Base-by-base conservation (phyloP, 2,888 invertebrate genomes). In the Polydrusus tereticollis region DNA sequence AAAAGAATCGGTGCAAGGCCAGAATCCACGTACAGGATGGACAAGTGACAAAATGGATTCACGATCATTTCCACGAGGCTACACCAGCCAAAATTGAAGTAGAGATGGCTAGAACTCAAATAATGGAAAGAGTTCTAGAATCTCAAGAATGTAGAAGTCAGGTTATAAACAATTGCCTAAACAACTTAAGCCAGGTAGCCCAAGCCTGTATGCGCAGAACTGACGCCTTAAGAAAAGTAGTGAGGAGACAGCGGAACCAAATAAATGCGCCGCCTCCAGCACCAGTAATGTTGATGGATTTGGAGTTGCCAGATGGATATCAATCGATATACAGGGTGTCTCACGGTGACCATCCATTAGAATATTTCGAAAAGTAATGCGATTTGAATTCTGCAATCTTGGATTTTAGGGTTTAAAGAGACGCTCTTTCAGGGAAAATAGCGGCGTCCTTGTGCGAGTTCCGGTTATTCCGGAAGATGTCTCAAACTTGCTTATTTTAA, bases 1-100 rank as follows among this genome's bases (percentile, higher is more conserved):
- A 63, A 47, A 63, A 63, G 26, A 43, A 62, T 43, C 38, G 62
- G n/a, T 20, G 62, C 16, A 60, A 60, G n/a, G 60, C 60, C 18
- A 33, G 62, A 38, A 60, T 60, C n/a, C 43, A 60, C 38, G 33
- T 59, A n/a, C n/a, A 43, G 12, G 6, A 41, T 36, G 60, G 36
- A 41, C 6, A 41, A 14, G 20, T 60, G 3, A 36, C 16, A 18
- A 60, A 60, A 38, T 18, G 38, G 10, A 6, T 41, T 16, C 26
- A 57, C 23, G 14, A 1, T 7, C 29, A 57, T 29, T 57, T 14
- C 6, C 29, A 29, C 18, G 16, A 57, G n/a, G 10, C 57, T 14
- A 57, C 14, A 33, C 33, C 33, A 33, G 12, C 23, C 26, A 57
- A 50, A 50, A 50, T 20, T 21, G 4, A 20, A 50, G 21, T 50